Conservation (phyloP, 92 coral and sea anemone species). For the Paragorgia papillata region DNA sequence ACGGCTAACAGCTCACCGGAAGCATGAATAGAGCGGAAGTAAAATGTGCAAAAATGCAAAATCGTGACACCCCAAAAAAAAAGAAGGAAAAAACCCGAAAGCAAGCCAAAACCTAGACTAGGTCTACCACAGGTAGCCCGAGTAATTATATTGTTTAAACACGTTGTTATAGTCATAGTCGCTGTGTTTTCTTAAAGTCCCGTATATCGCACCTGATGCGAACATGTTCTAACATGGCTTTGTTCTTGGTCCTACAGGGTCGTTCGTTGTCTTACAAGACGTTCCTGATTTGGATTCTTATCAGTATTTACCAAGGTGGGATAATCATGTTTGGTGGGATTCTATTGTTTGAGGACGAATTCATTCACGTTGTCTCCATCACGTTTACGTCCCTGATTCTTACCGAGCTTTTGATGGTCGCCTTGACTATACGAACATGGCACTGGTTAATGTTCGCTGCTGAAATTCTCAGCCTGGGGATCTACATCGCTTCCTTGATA, state of each 20-base stretch:
- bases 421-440: constrained; percentile 95
- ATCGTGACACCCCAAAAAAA: too few species aligned
- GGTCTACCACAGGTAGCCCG: too few species aligned
- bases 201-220: too few species aligned
- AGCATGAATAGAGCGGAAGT: too few species aligned
- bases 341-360: constrained; percentile 83
- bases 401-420: constrained; percentile 95
- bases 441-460: constrained; percentile 97
- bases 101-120: too few species aligned
- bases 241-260: constrained; percentile 75
- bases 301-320: constrained; percentile 95
- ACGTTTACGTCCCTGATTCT: constrained; percentile 94
- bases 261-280: constrained; percentile 98
- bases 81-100: too few species aligned
- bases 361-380: constrained; percentile 93
- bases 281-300: constrained; percentile 90
- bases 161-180: too few species aligned
- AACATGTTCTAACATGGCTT: neutral
- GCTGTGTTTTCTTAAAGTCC: too few species aligned
- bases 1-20: too few species aligned
- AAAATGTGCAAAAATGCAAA: too few species aligned
- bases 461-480: constrained; percentile 76
- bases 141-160: too few species aligned
- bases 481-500: constrained; percentile 84
- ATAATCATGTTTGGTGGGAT: constrained; percentile 99